Conservation (phyloP, 2,113 vertebrate species). For the Gavialis gangeticus region DNA sequence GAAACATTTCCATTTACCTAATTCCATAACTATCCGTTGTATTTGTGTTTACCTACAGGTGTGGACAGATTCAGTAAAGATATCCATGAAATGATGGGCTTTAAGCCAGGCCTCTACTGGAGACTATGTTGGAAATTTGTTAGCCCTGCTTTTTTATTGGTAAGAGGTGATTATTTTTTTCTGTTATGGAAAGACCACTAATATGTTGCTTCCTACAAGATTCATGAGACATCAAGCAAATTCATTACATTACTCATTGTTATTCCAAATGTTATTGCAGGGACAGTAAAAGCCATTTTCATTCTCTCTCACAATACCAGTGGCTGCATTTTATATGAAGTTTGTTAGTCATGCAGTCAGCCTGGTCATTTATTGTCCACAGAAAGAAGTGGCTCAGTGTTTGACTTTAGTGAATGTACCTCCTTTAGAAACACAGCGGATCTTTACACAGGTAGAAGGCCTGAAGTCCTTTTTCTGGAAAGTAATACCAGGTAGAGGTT, state of each 20-base stretch:
- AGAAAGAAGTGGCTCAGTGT: too few relatives aligned
- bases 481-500: neutral
- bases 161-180: conserved; percentile 67
- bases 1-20: neutral
- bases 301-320: neutral
- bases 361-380: neutral
- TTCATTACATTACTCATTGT: neutral
- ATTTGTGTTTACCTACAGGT: conserved; percentile 79
- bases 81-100: conserved; percentile 97
- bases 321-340: neutral
- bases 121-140: conserved; percentile 98
- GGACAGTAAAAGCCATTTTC: neutral
- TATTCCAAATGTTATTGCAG: neutral
- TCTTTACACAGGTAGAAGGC: neutral
- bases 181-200: neutral
- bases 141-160: conserved; percentile 95
- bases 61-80: conserved; percentile 98
- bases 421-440: neutral
- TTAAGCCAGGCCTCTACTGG: conserved; percentile 99
- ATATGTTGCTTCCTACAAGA: neutral
- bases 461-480: neutral
- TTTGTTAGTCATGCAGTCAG: neutral
- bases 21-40: neutral
- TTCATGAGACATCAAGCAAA: neutral
- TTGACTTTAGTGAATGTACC: neutral